These are phyloP conservation scores for Shinisaurus crocodilurus DNA, from an alignment of 2,113 vertebrate species.

Conservation along the genomic window DNA sequence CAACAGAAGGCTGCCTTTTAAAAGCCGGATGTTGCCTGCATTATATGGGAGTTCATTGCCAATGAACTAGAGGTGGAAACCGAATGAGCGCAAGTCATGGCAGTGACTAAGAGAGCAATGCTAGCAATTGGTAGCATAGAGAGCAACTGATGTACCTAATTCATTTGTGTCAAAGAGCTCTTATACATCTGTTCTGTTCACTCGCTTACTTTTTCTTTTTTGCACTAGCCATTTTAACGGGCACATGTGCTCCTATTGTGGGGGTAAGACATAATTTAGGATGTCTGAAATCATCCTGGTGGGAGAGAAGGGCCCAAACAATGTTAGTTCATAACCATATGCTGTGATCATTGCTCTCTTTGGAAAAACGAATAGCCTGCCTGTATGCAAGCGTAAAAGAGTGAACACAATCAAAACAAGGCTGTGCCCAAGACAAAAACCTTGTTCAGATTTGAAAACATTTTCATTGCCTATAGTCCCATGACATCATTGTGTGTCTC, in stretches of 20 bases:
- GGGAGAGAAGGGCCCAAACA: background rate
- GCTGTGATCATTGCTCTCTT: background rate
- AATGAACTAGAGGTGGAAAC: slow-evolving; percentile 2
- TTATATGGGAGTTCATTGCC: background rate
- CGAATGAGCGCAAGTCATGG: background rate
- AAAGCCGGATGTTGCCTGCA: background rate
- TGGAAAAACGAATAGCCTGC: background rate
- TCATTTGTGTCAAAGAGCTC: background rate
- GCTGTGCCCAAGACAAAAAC: background rate
- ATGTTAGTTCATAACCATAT: slow-evolving; percentile 3
- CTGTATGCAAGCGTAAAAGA: background rate
- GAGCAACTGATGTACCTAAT: background rate
- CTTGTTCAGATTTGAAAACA: background rate
- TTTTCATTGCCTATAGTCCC: too few species aligned
- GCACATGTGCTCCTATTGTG: background rate
- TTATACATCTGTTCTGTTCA: background rate
- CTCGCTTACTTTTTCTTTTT: background rate
- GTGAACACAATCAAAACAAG: too few species aligned
- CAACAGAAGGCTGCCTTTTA: background rate
- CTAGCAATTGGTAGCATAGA: too few species aligned
- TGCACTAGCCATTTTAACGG: background rate
- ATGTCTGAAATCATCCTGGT: slow-evolving; percentile 10
- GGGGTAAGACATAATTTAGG: background rate
- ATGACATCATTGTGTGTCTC: too few species aligned
- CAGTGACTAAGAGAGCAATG: background rate